Evolutionary conservation across 2,113 vertebrate species (phyloP).

Genomic region (Bagarius yarrelli): DNA sequence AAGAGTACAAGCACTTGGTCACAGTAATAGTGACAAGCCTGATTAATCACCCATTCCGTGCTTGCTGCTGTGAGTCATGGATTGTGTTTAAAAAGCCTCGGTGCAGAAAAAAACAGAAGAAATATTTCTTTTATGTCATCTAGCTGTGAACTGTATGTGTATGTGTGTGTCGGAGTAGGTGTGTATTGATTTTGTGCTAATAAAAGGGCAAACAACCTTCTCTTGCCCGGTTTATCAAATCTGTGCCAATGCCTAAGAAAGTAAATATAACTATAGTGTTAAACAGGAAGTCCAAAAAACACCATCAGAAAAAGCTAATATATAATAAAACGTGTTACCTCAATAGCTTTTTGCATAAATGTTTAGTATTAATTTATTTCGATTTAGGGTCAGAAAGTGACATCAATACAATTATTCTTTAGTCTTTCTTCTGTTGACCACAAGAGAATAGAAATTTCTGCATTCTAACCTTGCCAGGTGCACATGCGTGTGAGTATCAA

Average conservation of each 20-base stretch:
- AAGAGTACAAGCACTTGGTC: neutral
- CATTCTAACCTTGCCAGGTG: slow-evolving; percentile 13
- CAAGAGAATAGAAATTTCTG: neutral
- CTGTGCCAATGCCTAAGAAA: neutral
- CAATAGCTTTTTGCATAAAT: slow-evolving; percentile 27
- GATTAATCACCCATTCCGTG: slow-evolving; percentile 28
- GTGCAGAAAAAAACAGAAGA: neutral
- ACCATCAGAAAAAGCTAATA: too few species aligned
- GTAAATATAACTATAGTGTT: slow-evolving; percentile 1
- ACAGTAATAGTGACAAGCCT: neutral
- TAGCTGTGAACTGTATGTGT: slow-evolving; percentile 10
- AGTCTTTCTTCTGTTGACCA: slow-evolving; percentile 19
- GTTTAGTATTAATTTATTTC: slow-evolving; percentile 62
- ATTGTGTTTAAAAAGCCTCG: neutral
- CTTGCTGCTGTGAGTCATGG: slow-evolving; percentile 14
- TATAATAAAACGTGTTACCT: neutral
- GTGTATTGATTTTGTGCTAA: neutral
- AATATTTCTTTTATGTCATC: neutral
- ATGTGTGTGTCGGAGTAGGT: slow-evolving; percentile 17
- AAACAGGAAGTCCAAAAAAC: slow-evolving; percentile 14
- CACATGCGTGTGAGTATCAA: slow-evolving; percentile 20
- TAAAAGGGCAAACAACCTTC: neutral
- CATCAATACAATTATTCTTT: slow-evolving; percentile 36
- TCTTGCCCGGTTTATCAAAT: neutral
- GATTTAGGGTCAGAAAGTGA: slow-evolving; percentile 30